Base-by-base conservation (phyloP, 2,888 invertebrate species). In the Noctua fimbriata region DNA sequence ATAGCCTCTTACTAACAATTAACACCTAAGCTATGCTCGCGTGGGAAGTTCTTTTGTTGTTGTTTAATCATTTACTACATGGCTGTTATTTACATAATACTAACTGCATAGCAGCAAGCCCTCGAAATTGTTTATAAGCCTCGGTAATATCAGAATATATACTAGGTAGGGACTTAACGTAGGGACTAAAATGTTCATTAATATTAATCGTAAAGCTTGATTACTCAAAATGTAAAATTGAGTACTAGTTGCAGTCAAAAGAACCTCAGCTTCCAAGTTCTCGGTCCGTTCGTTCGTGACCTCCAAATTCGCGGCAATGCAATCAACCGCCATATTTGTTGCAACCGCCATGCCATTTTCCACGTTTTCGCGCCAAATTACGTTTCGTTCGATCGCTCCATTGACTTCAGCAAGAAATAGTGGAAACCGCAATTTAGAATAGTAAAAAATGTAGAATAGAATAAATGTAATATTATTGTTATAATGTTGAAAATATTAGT, bases 231-330 rank as follows among this genome's bases (percentile, higher is more conserved):
- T 41, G 18, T n/a, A 1, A 32, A 58, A 52, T 66, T 66, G 18
- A 16, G 63, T 3, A 9, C 16, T 47, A 65, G 14, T 71, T 69
- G 55, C 66, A 49, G 52, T 66, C 21, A 66, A 24, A 49, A 66
- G 36, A 52, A 70, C 65, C 67, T 66, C 41, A 84, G 47, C 72
- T 55, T 79, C 60, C 82, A 87, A 89, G 87, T 86, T 88, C 89
- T 90, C 83, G 87, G 84, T 78, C 83, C 82, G 86, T 78, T 88
- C 85, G 89, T 78, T 88, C 85, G 85, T 90, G 92, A 92, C 91
- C 92, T 92, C 88, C 79, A 88, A 87, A 82, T 84, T 91, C 89
- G 87, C 90, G 84, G 83, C 90, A 91, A 76, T 86, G 81, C 82
- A 79, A 84, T 83, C 76, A 76, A 67, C 81, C 83, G 89, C 87